Percentiles rank a stretch among this genome's conserved stretches.
phyloP scores from a whole-genome alignment of 2,797 vertebrate genomes.

The Pygocentrus nattereri region DNA sequence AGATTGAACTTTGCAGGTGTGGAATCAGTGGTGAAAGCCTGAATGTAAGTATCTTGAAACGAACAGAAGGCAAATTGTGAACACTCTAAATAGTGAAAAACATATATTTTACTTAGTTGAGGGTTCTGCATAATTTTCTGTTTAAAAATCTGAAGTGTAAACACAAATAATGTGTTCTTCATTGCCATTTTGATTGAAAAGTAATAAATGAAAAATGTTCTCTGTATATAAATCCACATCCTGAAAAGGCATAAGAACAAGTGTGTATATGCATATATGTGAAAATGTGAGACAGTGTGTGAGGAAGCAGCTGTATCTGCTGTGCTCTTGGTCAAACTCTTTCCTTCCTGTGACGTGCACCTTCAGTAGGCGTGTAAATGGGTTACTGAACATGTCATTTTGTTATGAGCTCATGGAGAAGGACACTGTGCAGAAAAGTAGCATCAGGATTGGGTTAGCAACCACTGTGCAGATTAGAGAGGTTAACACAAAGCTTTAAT shows the following conservation, averaged over 20 bases:
- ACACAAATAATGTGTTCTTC: too few relatives aligned
- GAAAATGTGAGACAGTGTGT: too few relatives aligned
- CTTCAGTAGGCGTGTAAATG: conserved; percentile 41
- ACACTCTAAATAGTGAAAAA: too few relatives aligned
- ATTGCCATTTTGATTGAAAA: too few relatives aligned
- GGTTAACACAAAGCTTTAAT: conserved; percentile 16
- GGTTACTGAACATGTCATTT: conserved; percentile 49
- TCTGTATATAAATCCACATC: not conserved
- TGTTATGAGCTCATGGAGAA: conserved; percentile 27
- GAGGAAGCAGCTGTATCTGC: conserved; percentile 11
- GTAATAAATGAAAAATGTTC: too few relatives aligned
- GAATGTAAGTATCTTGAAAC: too few relatives aligned
- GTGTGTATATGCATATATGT: not conserved
- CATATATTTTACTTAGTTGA: too few relatives aligned
- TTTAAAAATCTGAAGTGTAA: too few relatives aligned
- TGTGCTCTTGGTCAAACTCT: conserved; percentile 28
- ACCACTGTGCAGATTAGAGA: conserved; percentile 43
- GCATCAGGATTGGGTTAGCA: conserved; percentile 26
- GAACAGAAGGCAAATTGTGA: too few relatives aligned
- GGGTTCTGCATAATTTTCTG: too few relatives aligned
- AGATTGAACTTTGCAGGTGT: too few relatives aligned
- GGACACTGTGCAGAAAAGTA: conserved; percentile 30
- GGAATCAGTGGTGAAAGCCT: too few relatives aligned
- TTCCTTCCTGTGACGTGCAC: conserved; percentile 24
- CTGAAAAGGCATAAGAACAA: not conserved